These are phyloP conservation scores for Periplaneta americana DNA, from an alignment of 1,140 invertebrate genomes.

Conservation along the genomic window DNA sequence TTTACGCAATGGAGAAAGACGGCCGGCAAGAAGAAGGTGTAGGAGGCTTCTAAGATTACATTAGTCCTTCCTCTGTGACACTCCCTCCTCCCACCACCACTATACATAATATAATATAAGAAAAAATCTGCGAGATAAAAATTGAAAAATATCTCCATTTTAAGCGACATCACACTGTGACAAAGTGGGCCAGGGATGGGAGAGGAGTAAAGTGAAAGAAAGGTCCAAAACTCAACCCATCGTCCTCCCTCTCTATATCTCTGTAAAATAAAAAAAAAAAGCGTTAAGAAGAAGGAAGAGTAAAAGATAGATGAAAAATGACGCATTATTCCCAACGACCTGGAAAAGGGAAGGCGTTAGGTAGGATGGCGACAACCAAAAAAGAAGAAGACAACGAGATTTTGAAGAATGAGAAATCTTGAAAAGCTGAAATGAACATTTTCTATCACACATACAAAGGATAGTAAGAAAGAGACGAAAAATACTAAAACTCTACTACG, in stretches of 20 bases:
- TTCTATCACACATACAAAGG: constrained; percentile 6
- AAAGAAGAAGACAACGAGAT: neutral
- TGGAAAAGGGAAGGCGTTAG: neutral
- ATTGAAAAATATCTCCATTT: constrained; percentile 15
- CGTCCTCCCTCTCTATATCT: constrained; percentile 1
- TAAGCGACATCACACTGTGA: constrained; percentile 10
- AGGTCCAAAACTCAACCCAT: neutral
- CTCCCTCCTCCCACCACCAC: neutral
- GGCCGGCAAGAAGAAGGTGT: neutral
- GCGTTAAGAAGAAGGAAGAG: neutral
- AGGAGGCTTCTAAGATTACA: neutral
- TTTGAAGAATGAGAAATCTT: constrained; percentile 14
- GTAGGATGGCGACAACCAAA: neutral
- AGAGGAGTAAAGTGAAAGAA: neutral
- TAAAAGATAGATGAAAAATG: constrained; percentile 8
- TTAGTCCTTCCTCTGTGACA: neutral
- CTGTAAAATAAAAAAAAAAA: neutral
- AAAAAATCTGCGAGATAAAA: constrained; percentile 2
- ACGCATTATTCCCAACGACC: constrained; percentile 8
- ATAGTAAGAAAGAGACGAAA: neutral
- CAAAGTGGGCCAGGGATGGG: constrained; percentile 5
- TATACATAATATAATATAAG: neutral
- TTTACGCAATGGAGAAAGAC: neutral
- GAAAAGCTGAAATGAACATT: constrained; percentile 13
- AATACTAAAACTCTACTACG: neutral